Conservation (phyloP, 2,797 vertebrate species). For the Micropoecilia bifurca region DNA sequence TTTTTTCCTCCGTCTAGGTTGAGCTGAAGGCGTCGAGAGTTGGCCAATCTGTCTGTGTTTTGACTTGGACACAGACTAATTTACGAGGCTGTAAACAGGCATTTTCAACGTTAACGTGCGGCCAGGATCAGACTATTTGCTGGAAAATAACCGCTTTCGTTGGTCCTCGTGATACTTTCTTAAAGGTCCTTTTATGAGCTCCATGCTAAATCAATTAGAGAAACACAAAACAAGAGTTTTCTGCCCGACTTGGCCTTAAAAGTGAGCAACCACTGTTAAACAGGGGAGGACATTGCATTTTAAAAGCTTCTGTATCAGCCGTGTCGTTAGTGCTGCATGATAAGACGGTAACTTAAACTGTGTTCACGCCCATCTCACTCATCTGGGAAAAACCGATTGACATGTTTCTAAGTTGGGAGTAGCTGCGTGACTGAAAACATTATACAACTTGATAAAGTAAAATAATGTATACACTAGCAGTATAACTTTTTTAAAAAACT, state of each 20-base stretch:
- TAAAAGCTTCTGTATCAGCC: conserved; percentile 6
- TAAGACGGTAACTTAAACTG: conserved; percentile 9
- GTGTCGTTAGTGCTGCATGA: background rate
- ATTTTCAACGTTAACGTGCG: conserved; percentile 3
- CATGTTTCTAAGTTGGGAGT: background rate
- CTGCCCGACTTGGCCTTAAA: background rate
- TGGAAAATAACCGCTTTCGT: conserved; percentile 40
- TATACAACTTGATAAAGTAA: background rate
- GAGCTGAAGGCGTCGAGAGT: conserved; percentile 25
- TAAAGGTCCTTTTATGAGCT: background rate
- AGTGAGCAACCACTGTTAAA: background rate
- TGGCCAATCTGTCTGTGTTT: conserved; percentile 50
- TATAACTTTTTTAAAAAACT: background rate
- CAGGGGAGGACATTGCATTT: background rate
- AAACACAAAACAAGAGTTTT: background rate
- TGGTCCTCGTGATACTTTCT: background rate
- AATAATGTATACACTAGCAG: background rate
- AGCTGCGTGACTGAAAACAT: background rate
- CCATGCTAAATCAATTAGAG: background rate
- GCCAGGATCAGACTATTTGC: conserved; percentile 55
- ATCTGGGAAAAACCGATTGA: background rate
- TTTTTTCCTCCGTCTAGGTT: conserved; percentile 25
- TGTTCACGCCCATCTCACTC: conserved; percentile 34
- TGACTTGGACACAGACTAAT: conserved; percentile 28
- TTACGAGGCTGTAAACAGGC: conserved; percentile 38